These are phyloP conservation scores for Axea sp. DNA, from an alignment of 2,888 invertebrate species.

Conservation along the genomic window DNA sequence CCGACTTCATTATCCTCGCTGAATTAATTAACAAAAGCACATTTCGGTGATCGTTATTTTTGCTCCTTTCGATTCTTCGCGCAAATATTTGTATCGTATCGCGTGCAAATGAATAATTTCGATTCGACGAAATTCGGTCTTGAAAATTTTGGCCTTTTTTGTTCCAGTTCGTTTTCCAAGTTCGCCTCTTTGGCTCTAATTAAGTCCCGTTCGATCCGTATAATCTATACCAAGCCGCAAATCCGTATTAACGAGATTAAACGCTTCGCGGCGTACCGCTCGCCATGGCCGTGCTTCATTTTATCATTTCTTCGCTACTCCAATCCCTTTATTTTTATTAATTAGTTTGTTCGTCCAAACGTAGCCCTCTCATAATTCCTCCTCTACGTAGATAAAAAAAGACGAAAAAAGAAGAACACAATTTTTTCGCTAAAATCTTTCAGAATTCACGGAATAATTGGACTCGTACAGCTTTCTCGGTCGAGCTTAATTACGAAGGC, in stretches of 20 bases:
- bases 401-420: not conserved
- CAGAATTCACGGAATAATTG: conserved; percentile 35
- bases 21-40: no score
- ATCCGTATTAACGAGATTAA: conserved; percentile 68
- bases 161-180: no score
- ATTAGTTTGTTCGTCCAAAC: conserved; percentile 63
- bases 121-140: no score
- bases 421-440: conserved; percentile 1
- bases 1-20: no score
- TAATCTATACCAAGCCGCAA: conserved; percentile 62
- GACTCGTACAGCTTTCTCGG: conserved; percentile 25
- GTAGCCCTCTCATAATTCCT: conserved; percentile 50
- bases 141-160: no score
- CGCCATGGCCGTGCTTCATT: conserved; percentile 41
- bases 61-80: no score
- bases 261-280: conserved; percentile 62
- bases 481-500: conserved; percentile 5
- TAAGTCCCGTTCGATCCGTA: conserved; percentile 61
- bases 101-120: no score
- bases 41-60: no score
- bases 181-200: conserved; percentile 41
- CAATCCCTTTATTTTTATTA: conserved; percentile 59
- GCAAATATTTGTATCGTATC: no score
- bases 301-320: conserved; percentile 55
- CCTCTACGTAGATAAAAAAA: conserved; percentile 24